Base-by-base conservation (phyloP, 2,113 vertebrate genomes). In the Pleuronectes platessa region DNA sequence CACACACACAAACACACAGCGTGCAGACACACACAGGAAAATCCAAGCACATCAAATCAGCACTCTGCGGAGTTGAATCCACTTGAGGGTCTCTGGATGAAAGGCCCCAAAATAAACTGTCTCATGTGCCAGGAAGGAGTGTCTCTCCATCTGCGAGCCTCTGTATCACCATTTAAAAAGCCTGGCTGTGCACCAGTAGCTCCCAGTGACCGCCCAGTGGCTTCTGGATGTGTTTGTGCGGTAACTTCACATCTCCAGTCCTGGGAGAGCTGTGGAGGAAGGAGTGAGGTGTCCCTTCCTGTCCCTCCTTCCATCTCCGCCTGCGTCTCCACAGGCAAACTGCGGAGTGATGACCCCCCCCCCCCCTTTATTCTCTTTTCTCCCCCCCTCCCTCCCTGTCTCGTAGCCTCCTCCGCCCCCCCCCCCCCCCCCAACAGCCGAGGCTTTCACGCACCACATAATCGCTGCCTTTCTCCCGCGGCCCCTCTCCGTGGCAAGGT, bases 371-470 rank as follows among this genome's bases (percentile, higher is more conserved):
- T 61, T 12, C 15, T 24, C 15, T 35, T 27, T 5, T 6, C 14
- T 14, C 55, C n/a, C 20, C 51, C 40, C 20, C 14, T 49, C 53
- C 58, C 78, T 70, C 71, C 56, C 61, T 71, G 65, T 26, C 71
- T 78, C 80, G 77, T 76, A 49, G 60, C 79, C 79, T 73, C 77
- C 85, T 78, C 63, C 17, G 35, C 74, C n/a, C n/a, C n/a, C n/a
- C 73, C 68, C 68, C 26, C 3, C 26, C 73, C 71, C 68, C 66
- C 21, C 81, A 61, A 82, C 82, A 90, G 79, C 88, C 61, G 42
- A 67, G 71, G 72, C 82, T 76, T 91, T 92, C 89, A 89, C 68
- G 58, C 72, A 14, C 77, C 83, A 83, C 87, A 89, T 88, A 89
- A 89, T 87, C 76, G 51, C 79, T 9, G 71, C 70, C 88, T 86